These are phyloP conservation scores for Falco columbarius DNA, from an alignment of 2,797 vertebrate species.

Conservation along the genomic window DNA sequence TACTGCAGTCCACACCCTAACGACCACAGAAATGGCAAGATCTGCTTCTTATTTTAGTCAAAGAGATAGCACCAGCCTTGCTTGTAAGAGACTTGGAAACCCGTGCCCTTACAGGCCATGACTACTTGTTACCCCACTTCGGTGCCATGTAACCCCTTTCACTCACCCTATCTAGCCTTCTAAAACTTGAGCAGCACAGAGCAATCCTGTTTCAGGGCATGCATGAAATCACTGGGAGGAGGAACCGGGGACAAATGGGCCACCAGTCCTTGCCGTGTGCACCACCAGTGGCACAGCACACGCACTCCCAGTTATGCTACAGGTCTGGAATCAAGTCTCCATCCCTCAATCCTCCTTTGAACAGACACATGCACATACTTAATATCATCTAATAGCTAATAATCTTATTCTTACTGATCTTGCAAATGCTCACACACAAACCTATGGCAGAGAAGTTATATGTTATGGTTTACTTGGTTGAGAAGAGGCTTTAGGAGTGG, in stretches of 20 bases:
- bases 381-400: background rate
- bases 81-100: background rate
- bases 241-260: background rate
- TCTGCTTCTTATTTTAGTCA: background rate
- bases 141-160: background rate
- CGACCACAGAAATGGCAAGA: background rate
- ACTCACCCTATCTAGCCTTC: background rate
- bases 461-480: accelerated
- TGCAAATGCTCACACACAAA: background rate
- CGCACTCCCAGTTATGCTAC: background rate
- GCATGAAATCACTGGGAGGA: background rate
- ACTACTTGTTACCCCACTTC: background rate
- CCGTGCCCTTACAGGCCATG: background rate
- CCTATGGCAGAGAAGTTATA: background rate
- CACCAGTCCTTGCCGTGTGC: background rate
- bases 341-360: background rate
- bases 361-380: background rate
- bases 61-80: background rate
- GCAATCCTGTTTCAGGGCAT: background rate
- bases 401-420: background rate
- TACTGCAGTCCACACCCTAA: background rate
- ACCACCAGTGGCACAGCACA: background rate
- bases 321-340: background rate
- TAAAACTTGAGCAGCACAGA: background rate
- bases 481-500: background rate